A percentile compares a stretch with the other conserved stretches of the same genome.
phyloP scores from a whole-genome alignment of 1,140 invertebrate species.

The Drosophila seguyi region DNA sequence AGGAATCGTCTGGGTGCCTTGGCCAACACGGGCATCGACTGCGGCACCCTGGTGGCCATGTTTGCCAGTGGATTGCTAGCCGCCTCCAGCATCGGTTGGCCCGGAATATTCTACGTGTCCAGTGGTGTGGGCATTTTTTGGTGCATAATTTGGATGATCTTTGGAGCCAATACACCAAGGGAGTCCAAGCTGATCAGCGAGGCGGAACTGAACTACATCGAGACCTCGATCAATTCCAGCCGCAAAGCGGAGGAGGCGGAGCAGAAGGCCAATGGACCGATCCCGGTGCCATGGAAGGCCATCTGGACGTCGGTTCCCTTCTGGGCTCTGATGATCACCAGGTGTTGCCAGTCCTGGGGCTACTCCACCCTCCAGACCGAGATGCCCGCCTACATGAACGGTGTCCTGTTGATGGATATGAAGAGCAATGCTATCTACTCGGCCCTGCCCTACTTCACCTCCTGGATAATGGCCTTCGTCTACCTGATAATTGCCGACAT shows the following conservation, averaged over 20 bases:
- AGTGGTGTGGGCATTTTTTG: conserved; percentile 88
- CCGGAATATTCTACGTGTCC: conserved; percentile 91
- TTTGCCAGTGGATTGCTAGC: conserved; percentile 89
- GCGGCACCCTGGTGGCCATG: conserved; percentile 91
- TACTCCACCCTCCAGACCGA: conserved; percentile 96
- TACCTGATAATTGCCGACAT: conserved; percentile 88
- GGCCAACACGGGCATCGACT: conserved; percentile 88
- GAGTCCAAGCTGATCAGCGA: conserved; percentile 87
- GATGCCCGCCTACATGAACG: conserved; percentile 95
- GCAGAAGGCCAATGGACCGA: conserved; percentile 15
- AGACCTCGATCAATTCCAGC: conserved; percentile 74
- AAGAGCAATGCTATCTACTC: conserved; percentile 90
- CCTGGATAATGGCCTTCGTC: conserved; percentile 89
- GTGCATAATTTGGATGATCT: conserved; percentile 88
- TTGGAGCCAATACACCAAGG: conserved; percentile 89
- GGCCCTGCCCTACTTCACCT: conserved; percentile 92
- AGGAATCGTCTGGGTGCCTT: conserved; percentile 87
- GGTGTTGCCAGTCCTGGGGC: conserved; percentile 96
- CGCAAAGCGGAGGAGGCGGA: conserved; percentile 36
- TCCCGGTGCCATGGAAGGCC: conserved; percentile 89
- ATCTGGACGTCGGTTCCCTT: conserved; percentile 92
- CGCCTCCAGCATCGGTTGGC: conserved; percentile 89
- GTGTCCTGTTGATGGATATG: conserved; percentile 92
- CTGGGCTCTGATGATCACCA: conserved; percentile 92
- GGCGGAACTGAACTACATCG: conserved; percentile 88